These are phyloP conservation scores for Pocillopora damicornis DNA, from an alignment of 64 coral and sea anemone genomes.

Conservation along the genomic window DNA sequence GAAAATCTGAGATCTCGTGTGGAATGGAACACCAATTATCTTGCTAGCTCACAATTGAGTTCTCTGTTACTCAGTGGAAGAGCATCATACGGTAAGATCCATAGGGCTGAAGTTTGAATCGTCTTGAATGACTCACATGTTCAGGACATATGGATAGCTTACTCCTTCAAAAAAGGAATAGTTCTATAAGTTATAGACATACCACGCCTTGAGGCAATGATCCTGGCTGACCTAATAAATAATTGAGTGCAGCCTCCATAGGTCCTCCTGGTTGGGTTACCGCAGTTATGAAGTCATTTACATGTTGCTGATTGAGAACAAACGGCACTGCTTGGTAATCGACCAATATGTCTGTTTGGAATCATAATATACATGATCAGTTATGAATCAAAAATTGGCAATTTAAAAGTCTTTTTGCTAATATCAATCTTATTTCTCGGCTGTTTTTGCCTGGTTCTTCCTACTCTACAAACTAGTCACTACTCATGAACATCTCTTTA, in stretches of 20 bases:
- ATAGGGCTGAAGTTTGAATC: too few relatives aligned
- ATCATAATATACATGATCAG: neutral
- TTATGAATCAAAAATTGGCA: neutral
- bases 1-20: too few relatives aligned
- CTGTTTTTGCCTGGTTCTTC: too few relatives aligned
- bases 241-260: neutral
- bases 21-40: too few relatives aligned
- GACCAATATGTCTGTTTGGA: neutral
- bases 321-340: neutral
- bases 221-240: neutral
- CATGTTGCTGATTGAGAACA: neutral
- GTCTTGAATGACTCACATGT: too few relatives aligned
- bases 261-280: neutral
- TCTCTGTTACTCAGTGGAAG: too few relatives aligned
- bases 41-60: too few relatives aligned
- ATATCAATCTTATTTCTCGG: neutral
- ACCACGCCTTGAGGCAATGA: neutral
- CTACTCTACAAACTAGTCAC: too few relatives aligned
- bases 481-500: too few relatives aligned
- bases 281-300: neutral
- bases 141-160: too few relatives aligned
- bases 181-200: neutral
- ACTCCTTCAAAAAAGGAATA: neutral
- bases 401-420: neutral
- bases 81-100: too few relatives aligned